Evolutionary conservation across 2,888 invertebrate species (phyloP), one percentile per base, ranked within the genome.

Genomic region (Malthinus flaveolus): DNA sequence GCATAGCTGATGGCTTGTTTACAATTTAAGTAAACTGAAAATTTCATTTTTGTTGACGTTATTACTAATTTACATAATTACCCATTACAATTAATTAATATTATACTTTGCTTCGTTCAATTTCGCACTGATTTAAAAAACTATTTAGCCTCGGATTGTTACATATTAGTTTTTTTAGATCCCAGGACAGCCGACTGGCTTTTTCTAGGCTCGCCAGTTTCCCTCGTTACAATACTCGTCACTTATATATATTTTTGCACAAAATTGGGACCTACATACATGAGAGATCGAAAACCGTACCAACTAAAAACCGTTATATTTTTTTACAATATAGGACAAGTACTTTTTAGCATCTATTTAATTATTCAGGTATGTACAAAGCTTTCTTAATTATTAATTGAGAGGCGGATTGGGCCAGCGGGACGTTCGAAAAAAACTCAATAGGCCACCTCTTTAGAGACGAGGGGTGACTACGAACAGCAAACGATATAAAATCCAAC

Each of bases 251-350:
- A 87, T 74, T 89, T 90, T 75, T 86, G 89, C 9, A 72, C 86
- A n/a, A 86, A 84, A 64, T 88, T 90, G 82, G 95, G 95, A 1
- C 95, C 95, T 0, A 82, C 84, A 61, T 87, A 89, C 68, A 96
- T 96, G 96, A 86, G 87, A 63, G 87, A 93, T 74, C 84, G 92
- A 67, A 89, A 93, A 73, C 91, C 95, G 0, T 90, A 88, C 73
- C 86, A 92, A 68, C 77, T 96, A 33, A 87, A 91, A 70, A 87
- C 86, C 67, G 83, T 90, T 1, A 81, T 96, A 70, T 82, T 95
- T 46, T 75, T 89, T 7, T 96, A 95, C 79, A 96, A 96, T 77
- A 87, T 91, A 62, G 73, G 91, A 36, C 95, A 95, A 85, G 93
- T 95, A 9, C 61, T 87, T 5, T 83, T 94, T 59, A 94, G 93